Percentiles rank a stretch among this genome's conserved stretches.
Conservation (phyloP, 2,797 vertebrate genomes). For the Sebastes dallii region DNA sequence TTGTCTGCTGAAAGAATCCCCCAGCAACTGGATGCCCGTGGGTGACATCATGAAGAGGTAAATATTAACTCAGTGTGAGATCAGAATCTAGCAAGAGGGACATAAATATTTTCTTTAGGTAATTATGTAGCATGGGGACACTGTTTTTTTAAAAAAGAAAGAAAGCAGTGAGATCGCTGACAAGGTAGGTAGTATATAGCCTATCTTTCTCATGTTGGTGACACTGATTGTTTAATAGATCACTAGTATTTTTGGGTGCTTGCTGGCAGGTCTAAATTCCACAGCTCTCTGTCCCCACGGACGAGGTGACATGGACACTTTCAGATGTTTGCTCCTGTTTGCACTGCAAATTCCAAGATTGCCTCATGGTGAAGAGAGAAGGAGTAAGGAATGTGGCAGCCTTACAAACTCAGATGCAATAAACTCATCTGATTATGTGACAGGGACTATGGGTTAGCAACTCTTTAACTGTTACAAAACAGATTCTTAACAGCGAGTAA, state of each 20-base stretch:
- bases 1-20: constrained; percentile 25
- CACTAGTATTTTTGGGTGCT: constrained; percentile 9
- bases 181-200: background rate
- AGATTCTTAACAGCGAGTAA: constrained; percentile 49
- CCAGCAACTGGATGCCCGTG: background rate
- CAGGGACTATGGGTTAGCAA: constrained; percentile 14
- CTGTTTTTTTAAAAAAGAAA: background rate
- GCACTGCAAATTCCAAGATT: constrained; percentile 75
- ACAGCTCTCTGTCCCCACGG: constrained; percentile 51
- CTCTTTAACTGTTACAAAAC: constrained; percentile 36
- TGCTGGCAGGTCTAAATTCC: constrained; percentile 57
- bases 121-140: background rate
- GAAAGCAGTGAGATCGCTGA: background rate
- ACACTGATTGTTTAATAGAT: constrained; percentile 7
- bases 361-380: constrained; percentile 67
- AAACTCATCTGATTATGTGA: constrained; percentile 67
- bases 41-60: constrained; percentile 51
- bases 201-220: background rate
- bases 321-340: constrained; percentile 73
- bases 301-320: constrained; percentile 64
- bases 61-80: constrained; percentile 56
- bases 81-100: constrained; percentile 30
- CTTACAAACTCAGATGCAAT: constrained; percentile 59
- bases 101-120: constrained; percentile 16
- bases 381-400: constrained; percentile 62